Conservation (phyloP, 2,888 invertebrate species). For the Apodemia duryi region DNA sequence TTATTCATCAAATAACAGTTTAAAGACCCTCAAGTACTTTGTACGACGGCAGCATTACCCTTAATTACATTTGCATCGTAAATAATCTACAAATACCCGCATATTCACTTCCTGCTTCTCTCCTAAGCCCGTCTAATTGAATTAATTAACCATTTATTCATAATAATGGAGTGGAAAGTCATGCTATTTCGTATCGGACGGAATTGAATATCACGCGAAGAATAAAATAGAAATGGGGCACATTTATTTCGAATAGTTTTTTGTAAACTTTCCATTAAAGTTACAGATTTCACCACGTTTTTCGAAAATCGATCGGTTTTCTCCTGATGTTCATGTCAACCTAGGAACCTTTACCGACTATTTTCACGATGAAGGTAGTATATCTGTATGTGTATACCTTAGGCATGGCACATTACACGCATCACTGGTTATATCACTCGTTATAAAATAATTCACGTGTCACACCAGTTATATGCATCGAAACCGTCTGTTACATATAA, state of each 20-base stretch:
- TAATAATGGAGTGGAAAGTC: neutral
- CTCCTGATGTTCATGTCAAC: too few species aligned
- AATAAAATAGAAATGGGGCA: neutral
- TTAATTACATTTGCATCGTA: constrained; percentile 10
- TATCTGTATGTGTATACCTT: too few species aligned
- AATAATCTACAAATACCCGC: constrained; percentile 11
- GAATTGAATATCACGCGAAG: neutral
- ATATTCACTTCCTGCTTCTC: constrained; percentile 4
- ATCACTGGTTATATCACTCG: too few species aligned
- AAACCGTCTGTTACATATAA: too few species aligned
- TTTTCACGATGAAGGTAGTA: too few species aligned
- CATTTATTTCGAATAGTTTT: neutral
- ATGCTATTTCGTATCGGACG: neutral
- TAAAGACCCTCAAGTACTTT: neutral
- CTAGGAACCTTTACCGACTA: too few species aligned
- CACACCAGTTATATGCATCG: too few species aligned
- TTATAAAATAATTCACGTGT: too few species aligned
- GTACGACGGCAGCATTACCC: neutral
- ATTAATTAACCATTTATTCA: constrained; percentile 1
- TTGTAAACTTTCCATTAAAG: too few species aligned
- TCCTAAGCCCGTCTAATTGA: constrained; percentile 3
- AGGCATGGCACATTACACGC: too few species aligned
- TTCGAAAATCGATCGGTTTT: too few species aligned
- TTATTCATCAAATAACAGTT: neutral
- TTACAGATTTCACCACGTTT: too few species aligned